Evolutionary conservation across 2,888 invertebrate species (phyloP), one percentile per base, ranked within the genome.

Genomic region (Bedellia somnulentella): DNA sequence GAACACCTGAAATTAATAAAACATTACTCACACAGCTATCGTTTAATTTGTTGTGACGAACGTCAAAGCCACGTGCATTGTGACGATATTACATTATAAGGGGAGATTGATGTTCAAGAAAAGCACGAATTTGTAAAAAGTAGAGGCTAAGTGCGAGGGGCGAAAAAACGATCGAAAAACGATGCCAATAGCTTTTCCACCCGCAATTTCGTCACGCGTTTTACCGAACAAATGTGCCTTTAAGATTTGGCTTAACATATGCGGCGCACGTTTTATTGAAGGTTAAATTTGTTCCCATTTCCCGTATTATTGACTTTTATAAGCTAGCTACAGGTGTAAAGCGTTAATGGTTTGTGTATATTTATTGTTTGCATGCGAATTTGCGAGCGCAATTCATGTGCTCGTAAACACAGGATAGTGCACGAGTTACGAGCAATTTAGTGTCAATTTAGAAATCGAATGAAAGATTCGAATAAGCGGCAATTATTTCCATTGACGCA

Each of bases 61-160:
- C 49, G 39, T 36, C 43, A 43, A 37, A 41, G 46, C 42, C 45
- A 29, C 31, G 31, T 35, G 36, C 44, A 47, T 51, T 54, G 48
- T 49, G 52, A 57, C 54, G 60, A 56, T 57, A 57, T 63, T 54
- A 58, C 59, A 61, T 60, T 63, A 62, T 59, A 59, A 56, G 48
- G 52, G 63, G 22, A 11, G 70, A 71, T 70, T 71, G 71, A 68
- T 70, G 71, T 68, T 71, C n/a, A n/a, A n/a, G n/a, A n/a, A n/a
- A n/a, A n/a, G n/a, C n/a, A n/a, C n/a, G n/a, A n/a, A n/a, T n/a
- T 73, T 70, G 64, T 68, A 63, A 71, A 73, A 71, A 71, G 68
- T 71, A 63, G 63, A 63, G 57, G 61, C 70, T 73, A 71, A 73
- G 71, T 73, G 70, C 67, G 53, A 50, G 50, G 61, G 59, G 59